These are phyloP conservation scores for Sclerurus mexicanus DNA, from an alignment of 2,113 vertebrate genomes.

Conservation along the genomic window DNA sequence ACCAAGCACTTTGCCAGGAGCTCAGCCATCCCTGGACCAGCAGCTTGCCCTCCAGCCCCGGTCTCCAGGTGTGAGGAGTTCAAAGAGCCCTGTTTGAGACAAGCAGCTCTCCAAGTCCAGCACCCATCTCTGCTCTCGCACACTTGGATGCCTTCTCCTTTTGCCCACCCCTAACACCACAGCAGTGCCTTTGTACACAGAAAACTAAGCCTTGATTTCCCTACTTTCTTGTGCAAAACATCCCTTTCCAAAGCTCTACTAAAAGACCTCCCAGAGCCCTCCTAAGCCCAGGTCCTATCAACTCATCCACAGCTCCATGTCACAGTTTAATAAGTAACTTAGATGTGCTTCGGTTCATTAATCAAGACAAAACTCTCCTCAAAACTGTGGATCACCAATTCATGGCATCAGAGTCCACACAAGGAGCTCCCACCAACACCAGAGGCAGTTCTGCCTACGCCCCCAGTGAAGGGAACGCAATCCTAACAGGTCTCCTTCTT, in stretches of 20 bases:
- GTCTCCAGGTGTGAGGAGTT: not conserved
- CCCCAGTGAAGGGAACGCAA: rapidly evolving
- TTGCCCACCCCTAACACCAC: no score
- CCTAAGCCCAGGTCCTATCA: not conserved
- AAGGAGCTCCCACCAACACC: not conserved
- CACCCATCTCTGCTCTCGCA: not conserved
- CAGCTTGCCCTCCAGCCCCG: not conserved
- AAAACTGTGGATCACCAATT: not conserved
- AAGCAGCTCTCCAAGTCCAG: not conserved
- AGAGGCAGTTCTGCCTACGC: not conserved
- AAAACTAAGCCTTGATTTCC: not conserved
- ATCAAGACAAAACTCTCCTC: not conserved
- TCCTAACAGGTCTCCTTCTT: not conserved
- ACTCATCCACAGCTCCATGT: not conserved
- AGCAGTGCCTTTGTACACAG: not conserved
- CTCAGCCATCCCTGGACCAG: rapidly evolving
- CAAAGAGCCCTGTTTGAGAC: not conserved
- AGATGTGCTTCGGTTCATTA: not conserved
- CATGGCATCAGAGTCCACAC: not conserved
- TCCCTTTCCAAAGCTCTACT: not conserved
- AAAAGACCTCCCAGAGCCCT: not conserved
- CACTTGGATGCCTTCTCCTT: not conserved
- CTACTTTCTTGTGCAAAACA: not conserved
- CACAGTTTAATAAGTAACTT: not conserved
- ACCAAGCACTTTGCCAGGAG: not conserved